Percentiles rank a stretch among this genome's conserved stretches.
Conservation (phyloP, 2,113 vertebrate species). For the Poecile atricapillus region DNA sequence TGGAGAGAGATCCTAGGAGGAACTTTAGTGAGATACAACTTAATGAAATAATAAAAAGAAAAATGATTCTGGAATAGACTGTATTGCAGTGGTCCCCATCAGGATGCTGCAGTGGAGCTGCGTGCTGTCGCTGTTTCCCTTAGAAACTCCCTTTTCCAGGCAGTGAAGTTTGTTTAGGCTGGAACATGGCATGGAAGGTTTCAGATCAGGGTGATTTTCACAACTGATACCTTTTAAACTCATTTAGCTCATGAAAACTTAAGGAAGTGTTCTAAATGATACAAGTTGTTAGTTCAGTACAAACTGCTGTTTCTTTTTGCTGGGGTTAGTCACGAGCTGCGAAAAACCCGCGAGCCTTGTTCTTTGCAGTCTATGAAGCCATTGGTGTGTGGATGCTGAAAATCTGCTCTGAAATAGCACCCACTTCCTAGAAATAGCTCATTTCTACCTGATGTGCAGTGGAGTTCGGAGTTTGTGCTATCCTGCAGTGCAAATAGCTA, state of each 20-base stretch:
- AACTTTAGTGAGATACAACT: slow-evolving; percentile 88
- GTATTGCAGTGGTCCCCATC: slow-evolving; percentile 29
- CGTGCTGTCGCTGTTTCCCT: slow-evolving; percentile 33
- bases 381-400: not conserved
- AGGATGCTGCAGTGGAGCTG: slow-evolving; percentile 40
- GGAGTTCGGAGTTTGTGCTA: not conserved
- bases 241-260: not conserved
- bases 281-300: not conserved
- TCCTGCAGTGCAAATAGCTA: not conserved
- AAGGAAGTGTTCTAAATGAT: not conserved
- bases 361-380: not conserved
- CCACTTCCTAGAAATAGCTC: not conserved
- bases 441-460: not conserved
- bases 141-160: slow-evolving; percentile 6
- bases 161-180: not conserved
- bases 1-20: slow-evolving; percentile 78
- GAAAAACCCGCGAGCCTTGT: not conserved
- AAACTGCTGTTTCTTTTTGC: not conserved
- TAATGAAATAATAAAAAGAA: slow-evolving; percentile 98
- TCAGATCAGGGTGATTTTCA: not conserved
- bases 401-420: not conserved
- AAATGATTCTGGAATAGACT: slow-evolving; percentile 77
- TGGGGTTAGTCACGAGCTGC: not conserved
- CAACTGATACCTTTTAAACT: not conserved
- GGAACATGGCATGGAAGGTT: not conserved